Evolutionary conservation across 2,888 invertebrate genomes (phyloP).

Genomic region (Hirtodrosophila alboralis): DNA sequence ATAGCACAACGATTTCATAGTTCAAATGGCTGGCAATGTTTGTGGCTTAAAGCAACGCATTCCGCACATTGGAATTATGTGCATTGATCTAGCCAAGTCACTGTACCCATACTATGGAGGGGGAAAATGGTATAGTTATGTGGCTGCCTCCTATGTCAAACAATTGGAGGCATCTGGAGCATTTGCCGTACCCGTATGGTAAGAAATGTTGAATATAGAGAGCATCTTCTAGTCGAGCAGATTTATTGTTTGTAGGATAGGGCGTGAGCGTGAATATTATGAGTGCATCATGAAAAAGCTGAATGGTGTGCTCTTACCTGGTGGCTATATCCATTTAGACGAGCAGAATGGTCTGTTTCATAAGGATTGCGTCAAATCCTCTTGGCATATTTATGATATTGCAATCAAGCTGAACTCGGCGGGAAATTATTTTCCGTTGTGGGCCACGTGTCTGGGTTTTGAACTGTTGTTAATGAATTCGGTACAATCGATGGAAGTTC

Average conservation of each 20-base stretch:
- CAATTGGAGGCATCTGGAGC: slow-evolving; percentile 93
- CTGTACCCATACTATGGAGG: slow-evolving; percentile 85
- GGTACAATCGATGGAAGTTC: slow-evolving; percentile 84
- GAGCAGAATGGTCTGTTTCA: slow-evolving; percentile 56
- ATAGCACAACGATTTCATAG: too few relatives aligned
- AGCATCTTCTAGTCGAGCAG: too few relatives aligned
- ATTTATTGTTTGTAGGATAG: slow-evolving; percentile 88
- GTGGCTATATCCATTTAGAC: slow-evolving; percentile 90
- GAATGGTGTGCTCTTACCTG: slow-evolving; percentile 92
- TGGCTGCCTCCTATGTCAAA: slow-evolving; percentile 94
- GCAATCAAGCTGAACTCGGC: slow-evolving; percentile 87
- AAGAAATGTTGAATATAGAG: slow-evolving; percentile 80
- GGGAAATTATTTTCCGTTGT: slow-evolving; percentile 92
- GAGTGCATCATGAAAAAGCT: slow-evolving; percentile 86
- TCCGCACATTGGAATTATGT: slow-evolving; percentile 89
- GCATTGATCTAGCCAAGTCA: slow-evolving; percentile 87
- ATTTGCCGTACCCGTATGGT: slow-evolving; percentile 92
- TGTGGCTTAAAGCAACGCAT: neutral
- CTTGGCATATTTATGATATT: slow-evolving; percentile 88
- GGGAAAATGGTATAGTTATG: slow-evolving; percentile 87
- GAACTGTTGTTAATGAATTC: slow-evolving; percentile 89
- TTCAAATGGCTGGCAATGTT: neutral
- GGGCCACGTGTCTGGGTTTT: slow-evolving; percentile 95
- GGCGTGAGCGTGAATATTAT: slow-evolving; percentile 86
- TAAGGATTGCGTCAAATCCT: slow-evolving; percentile 88